Base-by-base conservation (phyloP, 2,113 vertebrate species). In the Grantiella picta region DNA sequence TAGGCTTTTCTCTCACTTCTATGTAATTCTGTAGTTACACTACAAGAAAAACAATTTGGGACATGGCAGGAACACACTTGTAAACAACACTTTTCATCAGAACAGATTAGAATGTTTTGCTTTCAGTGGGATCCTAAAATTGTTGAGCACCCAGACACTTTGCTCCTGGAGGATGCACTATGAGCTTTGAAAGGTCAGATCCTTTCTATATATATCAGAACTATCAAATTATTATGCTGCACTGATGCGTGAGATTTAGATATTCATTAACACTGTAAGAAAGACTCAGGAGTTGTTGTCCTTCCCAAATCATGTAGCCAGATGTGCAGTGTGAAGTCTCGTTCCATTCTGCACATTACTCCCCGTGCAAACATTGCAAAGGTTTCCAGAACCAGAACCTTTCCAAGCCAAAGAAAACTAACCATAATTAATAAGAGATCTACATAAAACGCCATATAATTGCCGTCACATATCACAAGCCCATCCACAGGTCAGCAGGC, bases 361-460 rank as follows among this genome's bases (percentile, higher is more conserved):
- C 47, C 38, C 19, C 9, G 9, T 1, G 5, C 9, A 54, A 57
- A 45, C 15, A 6, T 1, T 45, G 10, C 19, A 61, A 38, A 86
- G 50, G 42, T 57, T 50, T 72, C 33, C 25, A 69, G 19, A 70
- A 60, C 9, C 28, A 53, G 12, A 92, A 78, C 22, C 19, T 57
- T 38, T 69, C 16, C 9, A 12, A 73, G 36, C 2, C 12, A 38
- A 60, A 77, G 22, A 25, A 25, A 78, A 56, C 45, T 16, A 59
- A 54, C 6, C 9, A 50, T 21, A 66, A n/a, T 29, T 66, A 42
- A 31, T 12, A 27, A 38, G 31, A 61, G 6, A 47, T 12, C n/a
- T 47, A 14, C 0, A 2, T 23, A 33, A 86, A 82, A n/a, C 3
- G 20, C 2, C 15, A 21, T 6, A 11, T 6, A 22, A 42, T 5